Percentiles rank a stretch among this genome's conserved stretches.
phyloP scores from a whole-genome alignment of 2,113 vertebrate genomes.

The Zosterops japonicus region DNA sequence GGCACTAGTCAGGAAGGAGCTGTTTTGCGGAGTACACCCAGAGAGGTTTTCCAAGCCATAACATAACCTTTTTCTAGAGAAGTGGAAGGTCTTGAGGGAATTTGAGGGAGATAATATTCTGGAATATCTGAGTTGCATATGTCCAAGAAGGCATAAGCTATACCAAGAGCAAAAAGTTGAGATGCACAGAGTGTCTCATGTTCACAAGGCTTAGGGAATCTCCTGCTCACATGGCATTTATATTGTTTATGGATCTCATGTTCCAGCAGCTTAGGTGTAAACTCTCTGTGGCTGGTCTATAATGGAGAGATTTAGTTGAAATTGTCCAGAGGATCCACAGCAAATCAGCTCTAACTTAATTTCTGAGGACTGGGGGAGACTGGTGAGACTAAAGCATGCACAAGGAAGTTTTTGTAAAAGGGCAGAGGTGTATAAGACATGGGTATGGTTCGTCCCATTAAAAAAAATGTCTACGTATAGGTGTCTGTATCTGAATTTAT shows the following conservation, averaged over 20 bases:
- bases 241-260: background rate
- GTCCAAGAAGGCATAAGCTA: background rate
- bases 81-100: background rate
- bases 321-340: background rate
- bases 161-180: background rate
- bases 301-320: background rate
- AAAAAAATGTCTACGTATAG: background rate
- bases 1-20: background rate
- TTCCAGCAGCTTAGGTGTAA: background rate
- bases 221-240: background rate
- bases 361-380: background rate
- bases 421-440: background rate
- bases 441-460: background rate
- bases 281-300: background rate
- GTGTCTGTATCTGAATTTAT: background rate
- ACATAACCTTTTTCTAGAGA: background rate
- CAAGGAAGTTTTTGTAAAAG: background rate
- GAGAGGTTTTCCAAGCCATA: background rate
- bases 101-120: background rate
- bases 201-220: background rate
- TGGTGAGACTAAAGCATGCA: background rate
- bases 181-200: background rate
- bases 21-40: background rate
- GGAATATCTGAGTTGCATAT: background rate
- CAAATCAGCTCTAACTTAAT: background rate